Evolutionary conservation across 1,140 invertebrate genomes (phyloP), one percentile per base, ranked within the genome.

Genomic region (Dendrolimus kikuchii): DNA sequence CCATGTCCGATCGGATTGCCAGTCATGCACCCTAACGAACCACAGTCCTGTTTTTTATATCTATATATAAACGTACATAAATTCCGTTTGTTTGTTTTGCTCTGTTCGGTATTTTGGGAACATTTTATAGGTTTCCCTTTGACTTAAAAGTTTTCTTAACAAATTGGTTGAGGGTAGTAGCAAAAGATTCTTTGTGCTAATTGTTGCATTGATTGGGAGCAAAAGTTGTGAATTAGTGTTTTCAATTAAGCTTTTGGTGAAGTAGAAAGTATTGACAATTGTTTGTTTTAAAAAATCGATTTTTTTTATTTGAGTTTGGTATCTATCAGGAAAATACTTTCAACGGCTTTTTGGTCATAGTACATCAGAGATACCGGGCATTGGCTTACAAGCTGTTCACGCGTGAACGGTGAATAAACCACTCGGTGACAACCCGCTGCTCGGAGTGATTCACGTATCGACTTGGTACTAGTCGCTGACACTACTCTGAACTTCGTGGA

Each of bases 21-120:
- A 84, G 81, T 84, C 81, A 84, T 84, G 75, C 74, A 66, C 74
- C 75, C 81, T 84, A 84, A 84, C 81, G 81, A 84, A 81, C 68
- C 55, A 39, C 51, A 57, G 55, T 55, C 62, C 47, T 48, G 51
- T 70, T 77, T 75, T 71, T 66, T 64, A 10, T 52, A 52, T 59
- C 50, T 64, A 64, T 61, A 62, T 61, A 66, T 62, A 60, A 67
- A 70, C 61, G 54, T 65, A 62, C 51, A 53, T 53, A 60, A 56
- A 64, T 68, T 55, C 51, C 58, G 69, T 66, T 68, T 79, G 67
- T 81, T 81, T 81, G 73, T 77, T 82, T 78, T 79, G 63, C 57
- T 46, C 56, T 53, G 52, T 59, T n/a, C 58, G 51, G 53, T 63
- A 60, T 66, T 61, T 62, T 58, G 57, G 57, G 61, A 68, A 57